Base-by-base conservation (phyloP, 2,888 invertebrate genomes). In the Caenorhabditis japonica region DNA sequence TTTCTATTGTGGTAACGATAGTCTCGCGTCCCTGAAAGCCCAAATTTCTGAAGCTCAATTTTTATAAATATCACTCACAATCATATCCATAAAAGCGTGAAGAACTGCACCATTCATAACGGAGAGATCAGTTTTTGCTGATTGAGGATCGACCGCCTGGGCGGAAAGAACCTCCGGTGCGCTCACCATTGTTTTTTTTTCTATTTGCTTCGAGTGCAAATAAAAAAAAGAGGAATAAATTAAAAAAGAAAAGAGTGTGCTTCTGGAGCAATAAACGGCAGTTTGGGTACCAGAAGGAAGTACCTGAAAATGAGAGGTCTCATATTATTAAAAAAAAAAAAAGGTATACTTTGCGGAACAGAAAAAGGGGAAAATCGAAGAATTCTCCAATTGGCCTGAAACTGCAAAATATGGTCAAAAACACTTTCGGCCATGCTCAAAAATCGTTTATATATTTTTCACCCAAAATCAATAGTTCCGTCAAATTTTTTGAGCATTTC, bases 11-110 rank as follows among this genome's bases (percentile, higher is more conserved):
- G 19, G 46, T 60, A 47, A 76, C 15, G 3, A 61, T 33, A 17
- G 72, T 41, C 30, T 66, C 70, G 19, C 68, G 66, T 34, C 76
- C 71, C 69, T 69, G 15, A 15, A 69, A 51, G 13, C 5, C 19
- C 3, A 12, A 23, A 4, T 41, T 15, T 8, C 3, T 41, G 23
- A 1, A 23, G 8, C 30, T 5, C 30, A 8, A 15, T 39, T 27
- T n/a, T 15, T n/a, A 12, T n/a, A n/a, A n/a, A n/a, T n/a, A n/a
- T n/a, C 4, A 52, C 43, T 43, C 39, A 56, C 70, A 10, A 64
- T 30, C 47, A 56, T 60, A 49, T 72, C 72, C 13, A 47, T 53
- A 10, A 72, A 52, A 27, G 39, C 55, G 36, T 13, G n/a, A n/a
- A 72, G 21, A 1, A 72, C 38, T 15, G 36, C 39, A 7, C n/a